Evolutionary conservation across 2,888 invertebrate genomes (phyloP).

Genomic region (Chrysolina haemoptera): DNA sequence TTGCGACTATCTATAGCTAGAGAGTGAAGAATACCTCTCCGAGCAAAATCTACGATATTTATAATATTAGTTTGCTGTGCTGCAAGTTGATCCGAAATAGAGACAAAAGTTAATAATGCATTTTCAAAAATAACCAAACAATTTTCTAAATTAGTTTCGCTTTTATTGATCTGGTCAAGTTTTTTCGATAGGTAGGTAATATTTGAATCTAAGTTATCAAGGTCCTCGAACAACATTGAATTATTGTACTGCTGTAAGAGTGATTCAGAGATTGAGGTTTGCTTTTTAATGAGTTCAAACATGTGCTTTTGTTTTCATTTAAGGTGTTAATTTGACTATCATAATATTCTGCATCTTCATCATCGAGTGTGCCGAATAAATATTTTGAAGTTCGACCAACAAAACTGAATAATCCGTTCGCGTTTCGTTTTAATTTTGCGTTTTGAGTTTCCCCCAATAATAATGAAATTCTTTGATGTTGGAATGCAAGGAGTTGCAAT

Average conservation of each 20-base stretch:
- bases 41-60: background rate
- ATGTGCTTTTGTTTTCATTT: no score
- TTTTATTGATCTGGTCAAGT: no score
- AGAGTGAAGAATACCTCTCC: background rate
- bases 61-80: background rate
- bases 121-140: no score
- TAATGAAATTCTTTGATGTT: no score
- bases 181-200: no score
- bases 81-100: background rate
- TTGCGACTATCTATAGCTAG: background rate
- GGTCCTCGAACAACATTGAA: background rate
- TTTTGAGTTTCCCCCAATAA: no score
- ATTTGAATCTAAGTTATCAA: no score
- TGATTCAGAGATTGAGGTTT: background rate
- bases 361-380: background rate
- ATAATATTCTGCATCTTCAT: background rate
- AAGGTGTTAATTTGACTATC: no score
- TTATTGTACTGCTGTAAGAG: background rate
- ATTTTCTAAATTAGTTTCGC: no score
- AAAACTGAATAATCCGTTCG: background rate
- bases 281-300: background rate
- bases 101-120: no score
- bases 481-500: no score
- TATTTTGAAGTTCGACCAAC: background rate
- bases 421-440: no score